Evolutionary conservation across 2,888 invertebrate genomes (phyloP).

Genomic region (Himalopsyche anomala): DNA sequence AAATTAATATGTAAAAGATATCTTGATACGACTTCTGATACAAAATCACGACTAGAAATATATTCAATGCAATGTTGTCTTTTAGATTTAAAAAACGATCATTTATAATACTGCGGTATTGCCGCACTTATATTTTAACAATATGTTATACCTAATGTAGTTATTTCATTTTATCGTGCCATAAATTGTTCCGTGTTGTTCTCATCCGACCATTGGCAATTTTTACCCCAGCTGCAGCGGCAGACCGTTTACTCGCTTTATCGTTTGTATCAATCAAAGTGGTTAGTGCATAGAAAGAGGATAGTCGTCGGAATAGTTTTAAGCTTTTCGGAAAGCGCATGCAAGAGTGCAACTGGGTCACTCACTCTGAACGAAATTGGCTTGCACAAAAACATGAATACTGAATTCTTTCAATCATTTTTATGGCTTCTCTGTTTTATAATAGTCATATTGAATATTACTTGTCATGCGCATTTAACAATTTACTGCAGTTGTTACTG

Average conservation of each 20-base stretch:
- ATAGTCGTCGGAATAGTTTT: constrained; percentile 8
- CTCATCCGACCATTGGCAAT: not conserved
- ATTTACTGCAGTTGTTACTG: too few species aligned
- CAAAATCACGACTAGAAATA: too few species aligned
- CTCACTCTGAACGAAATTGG: not conserved
- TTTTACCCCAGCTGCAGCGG: constrained; percentile 23
- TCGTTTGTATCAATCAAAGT: constrained; percentile 34
- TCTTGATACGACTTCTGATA: too few species aligned
- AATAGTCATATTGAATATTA: too few species aligned
- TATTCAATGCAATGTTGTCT: too few species aligned
- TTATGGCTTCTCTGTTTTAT: not conserved
- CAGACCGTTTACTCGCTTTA: constrained; percentile 5
- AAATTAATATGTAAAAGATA: too few species aligned
- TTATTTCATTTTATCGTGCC: too few species aligned
- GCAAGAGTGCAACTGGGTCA: constrained; percentile 15
- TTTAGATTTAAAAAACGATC: too few species aligned
- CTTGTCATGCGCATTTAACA: too few species aligned
- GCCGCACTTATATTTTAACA: too few species aligned
- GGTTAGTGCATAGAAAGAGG: constrained; percentile 7
- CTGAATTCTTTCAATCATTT: not conserved
- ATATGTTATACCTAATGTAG: too few species aligned
- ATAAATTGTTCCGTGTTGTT: not conserved
- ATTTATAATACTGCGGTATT: too few species aligned
- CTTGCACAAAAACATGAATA: not conserved
- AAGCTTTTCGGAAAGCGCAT: not conserved